Percentiles rank a stretch among this genome's conserved stretches.
phyloP scores from a whole-genome alignment of 2,888 invertebrate species.

The Acanthacorydalis orientalis region DNA sequence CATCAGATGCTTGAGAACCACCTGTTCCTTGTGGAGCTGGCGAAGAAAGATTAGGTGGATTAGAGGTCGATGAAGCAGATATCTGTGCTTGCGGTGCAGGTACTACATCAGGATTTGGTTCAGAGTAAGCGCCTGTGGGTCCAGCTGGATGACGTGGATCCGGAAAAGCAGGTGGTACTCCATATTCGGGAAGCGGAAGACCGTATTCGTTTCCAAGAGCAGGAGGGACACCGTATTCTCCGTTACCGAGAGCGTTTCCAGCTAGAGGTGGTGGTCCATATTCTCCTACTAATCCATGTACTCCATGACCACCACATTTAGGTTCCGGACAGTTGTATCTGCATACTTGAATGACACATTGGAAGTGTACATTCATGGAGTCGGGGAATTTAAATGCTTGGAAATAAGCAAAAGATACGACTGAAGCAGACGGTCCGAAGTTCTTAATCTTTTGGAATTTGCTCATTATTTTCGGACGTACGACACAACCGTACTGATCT shows the following conservation, averaged over 20 bases:
- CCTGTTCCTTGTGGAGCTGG: conserved; percentile 24
- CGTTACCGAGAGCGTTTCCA: conserved; percentile 39
- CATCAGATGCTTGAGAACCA: conserved; percentile 35
- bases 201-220: conserved; percentile 43
- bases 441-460: conserved; percentile 93
- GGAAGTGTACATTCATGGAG: conserved; percentile 94
- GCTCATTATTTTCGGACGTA: conserved; percentile 86
- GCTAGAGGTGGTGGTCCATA: conserved; percentile 49
- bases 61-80: conserved; percentile 46
- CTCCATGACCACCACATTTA: conserved; percentile 54
- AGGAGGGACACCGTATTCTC: conserved; percentile 45
- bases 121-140: conserved; percentile 65
- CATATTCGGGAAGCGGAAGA: conserved; percentile 48
- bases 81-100: conserved; percentile 71
- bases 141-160: conserved; percentile 80
- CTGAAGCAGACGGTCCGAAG: conserved; percentile 86
- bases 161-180: conserved; percentile 64
- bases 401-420: conserved; percentile 90
- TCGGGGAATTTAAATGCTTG: conserved; percentile 95
- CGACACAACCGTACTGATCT: conserved; percentile 86
- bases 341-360: conserved; percentile 89
- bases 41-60: conserved; percentile 37
- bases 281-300: conserved; percentile 35
- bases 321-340: conserved; percentile 87
- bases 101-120: conserved; percentile 63